A percentile compares a stretch with the other conserved stretches of the same genome.
These are phyloP conservation scores for Blastomussa wellsi DNA, from an alignment of 92 coral and sea anemone genomes.

Conservation along the genomic window DNA sequence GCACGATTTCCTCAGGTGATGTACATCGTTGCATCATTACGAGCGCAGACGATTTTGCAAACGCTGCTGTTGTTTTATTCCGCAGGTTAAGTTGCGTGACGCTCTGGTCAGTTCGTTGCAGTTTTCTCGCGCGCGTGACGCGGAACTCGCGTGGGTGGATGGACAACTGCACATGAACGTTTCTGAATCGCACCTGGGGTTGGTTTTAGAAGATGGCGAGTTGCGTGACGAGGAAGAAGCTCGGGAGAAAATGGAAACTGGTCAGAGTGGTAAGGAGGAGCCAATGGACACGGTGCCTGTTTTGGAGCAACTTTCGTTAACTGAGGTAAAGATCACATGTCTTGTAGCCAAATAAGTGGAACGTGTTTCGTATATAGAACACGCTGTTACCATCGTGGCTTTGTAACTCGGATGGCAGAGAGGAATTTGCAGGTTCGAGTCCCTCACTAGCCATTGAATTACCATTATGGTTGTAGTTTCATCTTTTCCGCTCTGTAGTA, in stretches of 20 bases:
- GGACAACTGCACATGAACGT: slow-evolving; percentile 90
- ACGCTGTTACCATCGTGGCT: no score
- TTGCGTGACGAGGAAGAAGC: slow-evolving; percentile 74
- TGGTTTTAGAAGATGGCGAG: slow-evolving; percentile 65
- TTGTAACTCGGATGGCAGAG: no score
- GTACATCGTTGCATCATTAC: not conserved
- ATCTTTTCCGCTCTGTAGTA: no score
- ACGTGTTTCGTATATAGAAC: no score
- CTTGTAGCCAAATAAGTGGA: no score
- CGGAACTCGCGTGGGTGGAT: slow-evolving; percentile 98
- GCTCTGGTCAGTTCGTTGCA: slow-evolving; percentile 96
- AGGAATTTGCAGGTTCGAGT: no score
- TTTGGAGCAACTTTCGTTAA: slow-evolving; percentile 73
- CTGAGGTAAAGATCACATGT: slow-evolving; percentile 54
- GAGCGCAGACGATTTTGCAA: no score
- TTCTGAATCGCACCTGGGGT: slow-evolving; percentile 67
- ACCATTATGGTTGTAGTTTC: no score
- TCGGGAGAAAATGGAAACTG: slow-evolving; percentile 83
- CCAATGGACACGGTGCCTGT: slow-evolving; percentile 85
- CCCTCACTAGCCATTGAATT: no score
- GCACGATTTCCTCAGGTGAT: not conserved
- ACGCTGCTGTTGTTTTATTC: not conserved
- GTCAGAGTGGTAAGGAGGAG: slow-evolving; percentile 67
- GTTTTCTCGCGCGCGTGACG: slow-evolving; percentile 98
- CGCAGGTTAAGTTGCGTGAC: slow-evolving; percentile 93